Percentiles rank a stretch among this genome's conserved stretches.
Conservation (phyloP, 2,113 vertebrate species). For the Macquaria ambigua region DNA sequence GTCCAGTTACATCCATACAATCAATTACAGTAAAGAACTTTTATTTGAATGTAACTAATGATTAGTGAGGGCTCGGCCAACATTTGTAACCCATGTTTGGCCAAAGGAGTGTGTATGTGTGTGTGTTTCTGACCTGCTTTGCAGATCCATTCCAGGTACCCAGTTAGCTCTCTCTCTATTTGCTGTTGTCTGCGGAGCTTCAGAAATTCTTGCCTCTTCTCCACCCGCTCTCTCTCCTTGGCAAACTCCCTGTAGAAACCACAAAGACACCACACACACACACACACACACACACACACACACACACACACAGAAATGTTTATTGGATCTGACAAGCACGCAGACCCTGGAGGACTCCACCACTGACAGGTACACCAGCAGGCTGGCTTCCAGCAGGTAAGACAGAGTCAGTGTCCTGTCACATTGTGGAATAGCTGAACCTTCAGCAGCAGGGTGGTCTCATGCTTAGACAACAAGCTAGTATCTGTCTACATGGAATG, state of each 20-base stretch:
- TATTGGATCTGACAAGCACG: conserved; percentile 30
- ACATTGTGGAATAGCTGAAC: not conserved
- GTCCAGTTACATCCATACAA: not conserved
- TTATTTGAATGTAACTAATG: not conserved
- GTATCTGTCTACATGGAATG: not conserved
- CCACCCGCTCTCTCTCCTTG: conserved; percentile 95
- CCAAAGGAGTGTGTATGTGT: not conserved
- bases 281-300: too few species aligned
- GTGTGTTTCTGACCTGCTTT: conserved; percentile 90
- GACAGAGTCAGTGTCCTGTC: conserved; percentile 8
- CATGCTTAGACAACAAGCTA: not conserved
- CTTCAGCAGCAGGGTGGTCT: not conserved
- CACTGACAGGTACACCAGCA: conserved; percentile 27
- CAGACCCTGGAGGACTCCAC: conserved; percentile 16
- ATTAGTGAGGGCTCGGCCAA: too few species aligned
- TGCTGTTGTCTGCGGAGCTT: conserved; percentile 98
- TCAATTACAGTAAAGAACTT: not conserved
- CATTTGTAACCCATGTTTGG: not conserved
- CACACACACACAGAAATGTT: conserved; percentile 10
- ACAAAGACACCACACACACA: conserved; percentile 29
- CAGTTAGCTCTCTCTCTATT: conserved; percentile 94
- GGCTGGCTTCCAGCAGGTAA: conserved; percentile 16
- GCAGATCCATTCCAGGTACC: conserved; percentile 98
- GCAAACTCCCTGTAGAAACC: conserved; percentile 90
- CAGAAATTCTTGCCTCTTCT: conserved; percentile 95